Base-by-base conservation (phyloP, 2,888 invertebrate species). In the Mythimna loreyi region DNA sequence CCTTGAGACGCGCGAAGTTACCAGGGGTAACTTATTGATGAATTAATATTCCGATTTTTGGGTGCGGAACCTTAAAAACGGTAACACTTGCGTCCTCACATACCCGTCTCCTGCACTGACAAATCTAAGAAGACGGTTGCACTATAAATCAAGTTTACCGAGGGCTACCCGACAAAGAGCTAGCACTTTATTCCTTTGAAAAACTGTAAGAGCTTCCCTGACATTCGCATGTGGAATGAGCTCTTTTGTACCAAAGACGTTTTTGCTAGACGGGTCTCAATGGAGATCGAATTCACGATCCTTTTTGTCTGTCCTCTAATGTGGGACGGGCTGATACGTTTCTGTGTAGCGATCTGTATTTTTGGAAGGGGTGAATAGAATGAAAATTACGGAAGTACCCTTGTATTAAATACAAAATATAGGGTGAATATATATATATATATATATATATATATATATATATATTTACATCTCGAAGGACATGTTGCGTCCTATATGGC, bases 101-200 rank as follows among this genome's bases (percentile, higher is more conserved):
- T 66, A 71, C 78, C 78, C 72, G 11, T 59, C 64, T 62, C 60
- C 23, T 79, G 79, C 85, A 77, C 83, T 80, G 86, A 90, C 88
- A 88, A 89, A 90, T 89, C 85, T 87, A 75, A 85, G 85, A 76
- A 89, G 91, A 90, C 89, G 88, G 85, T 87, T 87, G 84, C 88
- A 88, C 85, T 86, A 92, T 92, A 91, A 92, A 92, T 92, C 91
- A 91, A 90, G 90, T 91, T 90, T 89, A 87, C 90, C 84, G 84
- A 85, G 86, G 85, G 85, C 85, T 80, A 72, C 75, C 82, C 80
- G 83, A 82, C 86, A 86, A 86, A 84, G 85, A 85, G 83, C 81
- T 78, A 85, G 89, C 87, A 87, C 89, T 88, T 84, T 87, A 86
- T 86, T 91, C 88, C 87, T 89, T 90, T 91, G 91, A 90, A 91